Conservation (phyloP, 2,797 vertebrate species). For the Siniperca obscura region DNA sequence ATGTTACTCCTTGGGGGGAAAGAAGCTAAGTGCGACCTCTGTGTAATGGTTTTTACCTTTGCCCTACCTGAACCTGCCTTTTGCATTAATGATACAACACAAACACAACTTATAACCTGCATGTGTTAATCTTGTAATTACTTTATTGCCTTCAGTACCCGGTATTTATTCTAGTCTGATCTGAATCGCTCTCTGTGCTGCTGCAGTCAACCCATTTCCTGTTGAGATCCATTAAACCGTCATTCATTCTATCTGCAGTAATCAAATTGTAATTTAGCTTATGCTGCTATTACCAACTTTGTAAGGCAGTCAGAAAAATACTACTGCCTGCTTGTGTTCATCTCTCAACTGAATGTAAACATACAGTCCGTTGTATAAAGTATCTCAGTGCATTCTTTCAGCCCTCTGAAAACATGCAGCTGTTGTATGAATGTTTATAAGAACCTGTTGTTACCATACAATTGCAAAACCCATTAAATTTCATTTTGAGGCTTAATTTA, state of each 20-base stretch:
- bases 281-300: conserved; percentile 8
- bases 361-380: background rate
- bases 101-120: background rate
- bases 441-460: conserved; percentile 8
- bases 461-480: conserved; percentile 17
- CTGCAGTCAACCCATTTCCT: conserved; percentile 33
- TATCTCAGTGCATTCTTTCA: background rate
- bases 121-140: background rate
- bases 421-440: conserved; percentile 6
- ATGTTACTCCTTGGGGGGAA: background rate
- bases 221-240: conserved; percentile 36
- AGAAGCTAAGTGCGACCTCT: background rate
- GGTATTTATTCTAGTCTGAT: conserved; percentile 30
- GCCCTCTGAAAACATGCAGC: conserved; percentile 32
- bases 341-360: background rate
- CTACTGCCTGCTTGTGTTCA: background rate
- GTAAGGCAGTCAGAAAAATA: background rate
- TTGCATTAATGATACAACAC: conserved; percentile 1
- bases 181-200: background rate
- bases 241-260: conserved; percentile 22
- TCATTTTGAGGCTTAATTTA: conserved; percentile 34
- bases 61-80: background rate
- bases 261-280: conserved; percentile 30
- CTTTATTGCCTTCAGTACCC: background rate
- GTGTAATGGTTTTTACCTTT: background rate